Base-by-base conservation (phyloP, 1,140 invertebrate species). In the Drosophila sp. region DNA sequence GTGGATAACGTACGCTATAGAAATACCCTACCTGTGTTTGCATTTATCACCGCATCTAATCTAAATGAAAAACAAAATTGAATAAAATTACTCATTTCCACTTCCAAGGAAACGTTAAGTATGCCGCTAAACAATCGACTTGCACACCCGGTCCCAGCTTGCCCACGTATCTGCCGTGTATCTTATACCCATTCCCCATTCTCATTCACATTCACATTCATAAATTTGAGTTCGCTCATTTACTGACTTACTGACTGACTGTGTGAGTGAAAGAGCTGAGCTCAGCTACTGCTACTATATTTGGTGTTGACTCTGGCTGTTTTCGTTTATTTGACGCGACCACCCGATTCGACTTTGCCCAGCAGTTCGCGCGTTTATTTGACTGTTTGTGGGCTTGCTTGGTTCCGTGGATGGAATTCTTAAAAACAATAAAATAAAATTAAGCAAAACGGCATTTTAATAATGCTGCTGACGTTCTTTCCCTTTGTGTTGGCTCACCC, bases 371-470 rank as follows among this genome's bases (percentile, higher is more conserved):
- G 74, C 71, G 74, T 63, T 81, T 63, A 78, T 82, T 82, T 78
- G 77, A 68, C 68, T 80, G 65, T 76, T 66, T 60, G 75, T 66
- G 35, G 44, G 63, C 67, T 68, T 61, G 67, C 38, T 80, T 78
- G 74, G 69, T 76, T 83, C 85, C 71, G 79, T 83, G 79, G 79
- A 70, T 70, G 63, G 77, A 87, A 84, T 81, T 90, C 83, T 70
- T 60, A 70, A 90, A 90, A 91, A 81, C 78, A 84, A 87, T 89
- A 89, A 90, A 90, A 83, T 85, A 71, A 90, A 90, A 90, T 90
- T 90, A 87, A 90, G 84, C 83, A 91, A 90, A 90, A 90, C 89
- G 89, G 78, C 78, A 85, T 89, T 90, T 91, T 90, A 90, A 90
- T 90, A 90, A 90, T 77, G 81, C 79, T 80, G 64, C 80, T 62